Conservation (phyloP, 64 coral and sea anemone species). For the Acropora yongei region DNA sequence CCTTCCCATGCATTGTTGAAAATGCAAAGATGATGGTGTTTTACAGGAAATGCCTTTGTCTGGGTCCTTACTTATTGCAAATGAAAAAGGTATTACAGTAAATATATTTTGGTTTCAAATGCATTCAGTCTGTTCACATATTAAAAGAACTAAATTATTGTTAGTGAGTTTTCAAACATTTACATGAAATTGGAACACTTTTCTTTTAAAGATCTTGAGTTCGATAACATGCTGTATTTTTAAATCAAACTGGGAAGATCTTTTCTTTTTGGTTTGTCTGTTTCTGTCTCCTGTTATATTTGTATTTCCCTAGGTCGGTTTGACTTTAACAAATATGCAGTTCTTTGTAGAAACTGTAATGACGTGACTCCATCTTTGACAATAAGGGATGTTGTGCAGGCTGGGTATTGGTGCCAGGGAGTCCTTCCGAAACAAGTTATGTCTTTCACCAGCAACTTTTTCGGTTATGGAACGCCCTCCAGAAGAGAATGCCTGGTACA, state of each 20-base stretch:
- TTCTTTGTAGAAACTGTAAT: slow-evolving; percentile 31
- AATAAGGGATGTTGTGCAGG: slow-evolving; percentile 25
- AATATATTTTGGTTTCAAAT: too few species aligned
- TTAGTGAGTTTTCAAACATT: not conserved
- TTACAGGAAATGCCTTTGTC: not conserved
- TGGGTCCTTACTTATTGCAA: slow-evolving; percentile 21
- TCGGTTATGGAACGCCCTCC: not conserved
- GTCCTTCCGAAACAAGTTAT: slow-evolving; percentile 24
- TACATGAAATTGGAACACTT: slow-evolving; percentile 11
- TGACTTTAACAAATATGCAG: slow-evolving; percentile 61
- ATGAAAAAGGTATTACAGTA: slow-evolving; percentile 45
- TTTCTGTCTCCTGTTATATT: too few species aligned
- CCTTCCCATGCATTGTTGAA: slow-evolving; percentile 20
- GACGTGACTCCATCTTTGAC: not conserved
- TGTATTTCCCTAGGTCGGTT: slow-evolving; percentile 5
- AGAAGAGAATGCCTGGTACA: slow-evolving; percentile 76
- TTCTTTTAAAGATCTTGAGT: not conserved
- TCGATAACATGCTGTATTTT: slow-evolving; percentile 12
- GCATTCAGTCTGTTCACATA: not conserved
- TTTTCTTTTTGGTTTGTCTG: not conserved
- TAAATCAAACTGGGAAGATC: too few species aligned
- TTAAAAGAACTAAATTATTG: slow-evolving; percentile 2
- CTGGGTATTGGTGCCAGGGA: slow-evolving; percentile 81
- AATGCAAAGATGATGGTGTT: slow-evolving; percentile 11
- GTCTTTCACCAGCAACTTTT: not conserved